These are phyloP conservation scores for Chrysodeixis includens DNA, from an alignment of 2,888 invertebrate genomes.

Conservation along the genomic window DNA sequence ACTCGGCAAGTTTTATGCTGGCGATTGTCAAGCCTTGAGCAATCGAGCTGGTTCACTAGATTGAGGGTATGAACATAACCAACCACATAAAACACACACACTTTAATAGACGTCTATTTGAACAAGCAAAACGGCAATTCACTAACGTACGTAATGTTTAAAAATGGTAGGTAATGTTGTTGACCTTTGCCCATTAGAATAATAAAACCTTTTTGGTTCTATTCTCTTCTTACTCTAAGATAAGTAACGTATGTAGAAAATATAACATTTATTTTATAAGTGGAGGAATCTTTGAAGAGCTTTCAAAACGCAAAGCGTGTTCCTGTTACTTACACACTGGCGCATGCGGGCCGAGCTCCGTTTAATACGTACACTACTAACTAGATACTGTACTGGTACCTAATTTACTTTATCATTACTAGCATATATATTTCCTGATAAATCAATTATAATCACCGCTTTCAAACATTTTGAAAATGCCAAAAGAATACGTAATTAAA, in stretches of 20 bases:
- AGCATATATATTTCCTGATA: no score
- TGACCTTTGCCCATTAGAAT: no score
- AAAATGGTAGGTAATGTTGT: no score
- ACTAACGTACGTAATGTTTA: no score
- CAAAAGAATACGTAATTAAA: no score
- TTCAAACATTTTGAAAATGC: no score
- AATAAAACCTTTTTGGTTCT: no score
- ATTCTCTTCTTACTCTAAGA: conserved; percentile 10
- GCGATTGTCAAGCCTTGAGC: background rate
- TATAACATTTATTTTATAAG: conserved; percentile 47
- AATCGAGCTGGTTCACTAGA: background rate
- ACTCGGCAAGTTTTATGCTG: background rate
- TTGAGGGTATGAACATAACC: background rate
- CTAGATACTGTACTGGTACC: background rate
- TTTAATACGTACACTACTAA: conserved; percentile 13
- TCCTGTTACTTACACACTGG: conserved; percentile 43
- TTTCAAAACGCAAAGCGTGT: conserved; percentile 56
- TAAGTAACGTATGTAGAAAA: conserved; percentile 40
- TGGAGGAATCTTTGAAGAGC: conserved; percentile 54
- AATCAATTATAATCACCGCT: no score
- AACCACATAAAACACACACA: no score
- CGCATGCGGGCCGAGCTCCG: conserved; percentile 38
- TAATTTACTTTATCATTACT: background rate
- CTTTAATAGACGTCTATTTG: no score
- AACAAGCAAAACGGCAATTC: no score